phyloP scores from a whole-genome alignment of 2,888 invertebrate genomes.

The Lithodes maja region DNA sequence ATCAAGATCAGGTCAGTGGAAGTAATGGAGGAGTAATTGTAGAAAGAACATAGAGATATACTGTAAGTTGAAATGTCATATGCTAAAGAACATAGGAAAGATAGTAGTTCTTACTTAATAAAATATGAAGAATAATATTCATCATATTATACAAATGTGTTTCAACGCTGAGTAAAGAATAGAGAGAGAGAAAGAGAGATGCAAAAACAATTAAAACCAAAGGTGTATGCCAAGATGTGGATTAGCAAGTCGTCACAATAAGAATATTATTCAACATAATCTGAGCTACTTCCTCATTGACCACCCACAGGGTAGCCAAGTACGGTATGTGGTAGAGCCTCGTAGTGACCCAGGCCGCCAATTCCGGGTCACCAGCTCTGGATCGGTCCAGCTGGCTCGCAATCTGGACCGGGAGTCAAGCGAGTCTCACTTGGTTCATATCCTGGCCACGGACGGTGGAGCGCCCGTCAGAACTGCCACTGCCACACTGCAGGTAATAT shows the following conservation, averaged over 20 bases:
- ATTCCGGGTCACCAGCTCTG: not conserved
- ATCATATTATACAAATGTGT: too few relatives aligned
- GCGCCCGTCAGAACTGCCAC: not conserved
- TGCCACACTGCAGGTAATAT: not conserved
- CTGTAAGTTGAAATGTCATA: not conserved
- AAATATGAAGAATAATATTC: too few relatives aligned
- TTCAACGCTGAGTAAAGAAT: not conserved
- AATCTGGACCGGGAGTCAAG: not conserved
- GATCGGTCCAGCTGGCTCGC: not conserved
- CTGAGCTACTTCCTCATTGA: not conserved
- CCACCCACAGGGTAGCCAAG: not conserved
- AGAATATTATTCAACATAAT: not conserved
- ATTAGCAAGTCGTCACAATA: not conserved
- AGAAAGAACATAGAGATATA: not conserved
- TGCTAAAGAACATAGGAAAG: not conserved
- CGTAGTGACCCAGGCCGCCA: not conserved
- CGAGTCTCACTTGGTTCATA: not conserved
- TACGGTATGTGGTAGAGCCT: not conserved
- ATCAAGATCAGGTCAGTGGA: not conserved
- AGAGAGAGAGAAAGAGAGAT: constrained; percentile 14
- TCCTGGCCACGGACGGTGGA: not conserved
- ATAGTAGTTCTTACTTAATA: too few relatives aligned
- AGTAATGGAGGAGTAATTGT: not conserved
- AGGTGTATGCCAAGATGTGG: not conserved
- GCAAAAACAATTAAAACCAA: not conserved